Base-by-base conservation (phyloP, 1,140 invertebrate species). In the Leptonema lineaticorne region DNA sequence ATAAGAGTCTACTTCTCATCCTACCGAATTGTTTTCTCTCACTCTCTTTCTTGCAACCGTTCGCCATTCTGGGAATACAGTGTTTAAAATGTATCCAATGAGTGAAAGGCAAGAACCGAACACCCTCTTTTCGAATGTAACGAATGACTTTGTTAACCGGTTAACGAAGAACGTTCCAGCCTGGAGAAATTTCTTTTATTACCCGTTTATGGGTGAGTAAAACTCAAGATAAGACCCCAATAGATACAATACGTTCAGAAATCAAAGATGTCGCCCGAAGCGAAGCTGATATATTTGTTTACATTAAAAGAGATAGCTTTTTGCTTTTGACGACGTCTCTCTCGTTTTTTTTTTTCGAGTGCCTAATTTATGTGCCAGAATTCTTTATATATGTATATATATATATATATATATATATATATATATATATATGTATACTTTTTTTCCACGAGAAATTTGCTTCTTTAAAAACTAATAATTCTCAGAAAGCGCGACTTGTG, bases 401-500 rank as follows among this genome's bases (percentile, higher is more conserved):
- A n/a, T n/a, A n/a, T n/a, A n/a, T n/a, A n/a, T n/a, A n/a, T n/a
- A n/a, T n/a, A n/a, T n/a, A n/a, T n/a, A n/a, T n/a, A n/a, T n/a
- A n/a, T n/a, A n/a, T n/a, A n/a, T n/a, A n/a, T n/a, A n/a, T n/a
- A n/a, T n/a, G n/a, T n/a, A n/a, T n/a, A n/a, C n/a, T n/a, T n/a
- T 45, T 53, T 48, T 46, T 64, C 45, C n/a, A 14, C 24, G 62
- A 30, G 37, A 64, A 50, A 29, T 64, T 64, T 64, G 62, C 62
- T 53, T 64, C 30, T 64, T 53, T 64, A 64, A 64, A 45, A 46
- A 50, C 62, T 64, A 64, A 64, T 64, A 64, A 64, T 64, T 64
- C 62, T 64, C 37, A 18, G 58, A 62, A 41, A 30, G n/a, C 33
- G 33, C 18, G 58, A 28, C 30, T 33, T 16, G 24, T 30, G 29